phyloP scores from a whole-genome alignment of 2,888 invertebrate species.

The Eupeodes luniger region DNA sequence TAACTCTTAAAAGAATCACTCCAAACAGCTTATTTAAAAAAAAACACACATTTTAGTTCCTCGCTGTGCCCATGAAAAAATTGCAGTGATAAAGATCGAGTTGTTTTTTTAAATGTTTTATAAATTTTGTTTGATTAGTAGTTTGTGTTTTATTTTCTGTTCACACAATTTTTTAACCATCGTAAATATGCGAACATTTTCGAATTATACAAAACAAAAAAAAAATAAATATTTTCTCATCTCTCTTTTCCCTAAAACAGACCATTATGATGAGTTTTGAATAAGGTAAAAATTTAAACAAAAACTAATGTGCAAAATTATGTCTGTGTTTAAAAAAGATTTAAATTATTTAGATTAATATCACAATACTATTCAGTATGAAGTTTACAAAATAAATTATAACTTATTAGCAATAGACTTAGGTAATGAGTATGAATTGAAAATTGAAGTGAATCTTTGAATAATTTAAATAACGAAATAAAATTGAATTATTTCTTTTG shows the following conservation, averaged over 20 bases:
- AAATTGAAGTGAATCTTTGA: conserved; percentile 54
- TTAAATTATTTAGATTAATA: not conserved
- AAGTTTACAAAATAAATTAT: conserved; percentile 3
- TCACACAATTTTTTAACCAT: conserved; percentile 53
- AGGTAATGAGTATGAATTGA: not conserved
- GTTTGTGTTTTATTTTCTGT: not conserved
- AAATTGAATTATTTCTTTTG: too few relatives aligned
- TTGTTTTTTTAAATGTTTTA: not conserved
- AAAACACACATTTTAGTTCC: too few relatives aligned
- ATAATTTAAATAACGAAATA: not conserved
- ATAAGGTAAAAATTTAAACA: conserved; percentile 82
- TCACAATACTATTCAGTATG: not conserved
- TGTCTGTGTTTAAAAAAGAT: conserved; percentile 38
- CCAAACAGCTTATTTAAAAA: too few relatives aligned
- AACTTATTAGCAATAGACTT: not conserved
- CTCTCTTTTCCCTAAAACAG: conserved; percentile 84
- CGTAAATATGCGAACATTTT: conserved; percentile 74
- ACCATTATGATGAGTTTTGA: conserved; percentile 83
- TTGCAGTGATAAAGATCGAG: too few relatives aligned
- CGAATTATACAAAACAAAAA: conserved; percentile 82
- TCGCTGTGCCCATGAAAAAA: too few relatives aligned
- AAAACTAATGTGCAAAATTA: conserved; percentile 50
- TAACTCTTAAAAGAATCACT: too few relatives aligned
- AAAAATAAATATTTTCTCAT: conserved; percentile 83
- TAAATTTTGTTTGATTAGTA: not conserved